A percentile compares a stretch with the other conserved stretches of the same genome.
Evolutionary conservation across 2,888 invertebrate species (phyloP).

Genomic region (Eretmocerus hayati): DNA sequence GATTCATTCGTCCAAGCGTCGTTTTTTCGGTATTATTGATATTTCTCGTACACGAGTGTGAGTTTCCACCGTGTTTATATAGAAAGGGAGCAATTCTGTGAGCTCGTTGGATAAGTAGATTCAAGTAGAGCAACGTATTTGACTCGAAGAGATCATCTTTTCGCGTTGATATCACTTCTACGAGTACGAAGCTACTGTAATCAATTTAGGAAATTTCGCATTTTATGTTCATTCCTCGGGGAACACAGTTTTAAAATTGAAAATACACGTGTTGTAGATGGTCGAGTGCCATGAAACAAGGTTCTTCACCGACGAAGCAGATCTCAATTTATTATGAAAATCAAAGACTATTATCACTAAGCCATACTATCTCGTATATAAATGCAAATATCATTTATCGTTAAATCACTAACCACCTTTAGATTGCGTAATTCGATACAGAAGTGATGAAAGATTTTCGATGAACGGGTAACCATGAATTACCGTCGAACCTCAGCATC

Average conservation of each 20-base stretch:
- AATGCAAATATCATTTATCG: slow-evolving; percentile 16
- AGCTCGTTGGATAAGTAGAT: too few relatives aligned
- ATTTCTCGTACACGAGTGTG: not conserved
- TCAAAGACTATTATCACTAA: slow-evolving; percentile 20
- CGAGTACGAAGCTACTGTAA: slow-evolving; percentile 4
- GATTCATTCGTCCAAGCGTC: not conserved
- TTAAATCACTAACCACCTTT: slow-evolving; percentile 9
- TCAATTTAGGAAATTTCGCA: not conserved
- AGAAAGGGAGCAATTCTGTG: too few relatives aligned
- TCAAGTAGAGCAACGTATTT: too few relatives aligned
- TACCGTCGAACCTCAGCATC: slow-evolving; percentile 16
- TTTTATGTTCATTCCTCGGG: slow-evolving; percentile 4
- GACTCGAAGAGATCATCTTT: slow-evolving; percentile 7
- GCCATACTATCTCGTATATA: slow-evolving; percentile 12
- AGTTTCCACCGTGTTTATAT: not conserved
- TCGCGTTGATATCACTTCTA: slow-evolving; percentile 6
- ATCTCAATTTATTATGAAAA: slow-evolving; percentile 17
- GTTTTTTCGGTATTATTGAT: not conserved
- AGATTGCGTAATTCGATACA: too few relatives aligned
- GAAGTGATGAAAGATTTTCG: slow-evolving; percentile 8
- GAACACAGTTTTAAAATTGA: slow-evolving; percentile 1
- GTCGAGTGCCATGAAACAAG: not conserved
- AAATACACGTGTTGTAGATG: not conserved
- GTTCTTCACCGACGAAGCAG: slow-evolving; percentile 12
- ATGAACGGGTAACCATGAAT: slow-evolving; percentile 4